Evolutionary conservation across 2,888 invertebrate genomes (phyloP), one percentile per base, ranked within the genome.

Genomic region (Dolichomitus sp.): DNA sequence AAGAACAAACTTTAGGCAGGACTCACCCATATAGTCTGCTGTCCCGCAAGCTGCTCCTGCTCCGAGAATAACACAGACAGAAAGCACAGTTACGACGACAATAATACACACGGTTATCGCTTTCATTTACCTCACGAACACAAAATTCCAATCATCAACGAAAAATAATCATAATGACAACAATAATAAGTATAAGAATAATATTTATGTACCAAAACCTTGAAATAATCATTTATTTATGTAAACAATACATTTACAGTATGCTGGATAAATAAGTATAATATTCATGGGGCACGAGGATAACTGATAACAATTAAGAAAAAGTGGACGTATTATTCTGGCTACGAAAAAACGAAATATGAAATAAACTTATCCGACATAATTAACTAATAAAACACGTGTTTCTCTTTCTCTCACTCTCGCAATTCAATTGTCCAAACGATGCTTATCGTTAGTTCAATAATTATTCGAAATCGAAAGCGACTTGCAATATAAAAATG

Each of bases 1-100:
- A 70, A 85, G 86, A 89, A 89, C 86, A 82, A 85, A 86, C 81
- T 87, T 70, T 81, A 87, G 79, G 61, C 74, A 82, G 88, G 88
- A 95, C 95, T 96, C 94, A 95, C 96, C 98, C 98, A 95, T 98
- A 98, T 94, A 98, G 96, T 94, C 97, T 97, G 96, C 97, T 97
- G 95, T 98, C 98, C 94, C 97, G 97, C 95, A 97, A 97, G 95
- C 97, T 97, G 96, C 97, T 96, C 96, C 97, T 97, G 95, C 92
- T 94, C 94, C 87, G 81, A 89, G 61, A 76, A 72, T 72, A 89
- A 91, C 91, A 92, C 88, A 90, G 82, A 85, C 85, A 92, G 88
- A 92, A 92, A 91, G 87, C 88, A 88, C 87, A 89, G 87, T 91
- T 92, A 91, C 88, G 88, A 89, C 79, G 80, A 83, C 78, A 82